phyloP scores from a whole-genome alignment of 92 coral and sea anemone genomes.

The Paragorgia papillata region DNA sequence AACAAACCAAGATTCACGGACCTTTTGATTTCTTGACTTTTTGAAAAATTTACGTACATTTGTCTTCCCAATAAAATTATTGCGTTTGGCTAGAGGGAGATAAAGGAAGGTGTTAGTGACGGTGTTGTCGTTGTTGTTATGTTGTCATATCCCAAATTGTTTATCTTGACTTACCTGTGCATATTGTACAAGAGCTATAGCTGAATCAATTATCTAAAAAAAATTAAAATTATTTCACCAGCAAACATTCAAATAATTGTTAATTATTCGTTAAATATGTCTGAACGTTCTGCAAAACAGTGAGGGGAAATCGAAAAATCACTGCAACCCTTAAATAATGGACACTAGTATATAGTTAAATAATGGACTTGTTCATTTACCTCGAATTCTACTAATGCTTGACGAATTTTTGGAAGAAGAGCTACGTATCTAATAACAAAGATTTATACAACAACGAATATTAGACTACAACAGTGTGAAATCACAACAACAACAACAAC shows the following conservation, averaged over 20 bases:
- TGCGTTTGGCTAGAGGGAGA: slow-evolving; percentile 71
- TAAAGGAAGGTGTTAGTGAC: no score
- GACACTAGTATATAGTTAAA: no score
- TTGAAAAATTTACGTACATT: slow-evolving; percentile 99
- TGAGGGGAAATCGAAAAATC: no score
- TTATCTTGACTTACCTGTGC: slow-evolving; percentile 78
- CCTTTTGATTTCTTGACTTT: slow-evolving; percentile 99
- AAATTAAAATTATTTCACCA: background rate
- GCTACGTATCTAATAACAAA: slow-evolving; percentile 79
- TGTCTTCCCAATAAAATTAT: slow-evolving; percentile 96
- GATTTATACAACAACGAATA: background rate
- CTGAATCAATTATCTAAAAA: slow-evolving; percentile 86
- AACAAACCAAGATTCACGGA: no score
- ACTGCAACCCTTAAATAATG: no score
- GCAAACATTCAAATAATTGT: background rate
- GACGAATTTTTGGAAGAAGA: slow-evolving; percentile 96
- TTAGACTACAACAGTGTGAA: background rate
- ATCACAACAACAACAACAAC: background rate
- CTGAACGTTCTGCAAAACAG: background rate
- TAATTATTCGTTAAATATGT: no score
- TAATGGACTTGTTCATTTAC: slow-evolving; percentile 59
- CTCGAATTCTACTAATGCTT: slow-evolving; percentile 99
- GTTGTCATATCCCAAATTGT: no score
- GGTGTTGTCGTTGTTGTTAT: no score
- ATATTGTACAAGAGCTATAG: slow-evolving; percentile 92